phyloP scores from a whole-genome alignment of 2,113 vertebrate species.

The Tenrec ecaudatus region DNA sequence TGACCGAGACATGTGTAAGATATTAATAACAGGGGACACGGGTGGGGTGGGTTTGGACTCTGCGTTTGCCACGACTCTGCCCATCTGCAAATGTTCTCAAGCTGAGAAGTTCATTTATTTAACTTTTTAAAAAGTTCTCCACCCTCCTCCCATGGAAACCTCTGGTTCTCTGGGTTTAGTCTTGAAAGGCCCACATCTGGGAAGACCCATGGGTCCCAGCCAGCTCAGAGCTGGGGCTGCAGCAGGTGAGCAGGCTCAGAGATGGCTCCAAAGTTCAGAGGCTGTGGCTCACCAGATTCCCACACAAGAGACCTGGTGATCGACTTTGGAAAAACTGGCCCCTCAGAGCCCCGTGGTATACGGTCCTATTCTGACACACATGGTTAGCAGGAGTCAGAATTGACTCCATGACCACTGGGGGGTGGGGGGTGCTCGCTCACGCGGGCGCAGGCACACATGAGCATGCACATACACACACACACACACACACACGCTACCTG shows the following conservation, averaged over 20 bases:
- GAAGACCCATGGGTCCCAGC: too few relatives aligned
- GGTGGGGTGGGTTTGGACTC: rapidly evolving
- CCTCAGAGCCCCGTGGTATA: not conserved
- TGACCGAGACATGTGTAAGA: not conserved
- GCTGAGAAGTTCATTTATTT: too few relatives aligned
- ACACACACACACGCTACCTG: too few relatives aligned
- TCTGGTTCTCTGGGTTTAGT: not conserved
- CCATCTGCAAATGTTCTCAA: not conserved
- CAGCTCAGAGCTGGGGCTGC: not conserved
- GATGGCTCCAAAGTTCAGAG: not conserved
- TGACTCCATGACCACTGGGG: not conserved
- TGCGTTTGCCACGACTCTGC: not conserved
- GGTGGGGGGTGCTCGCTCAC: too few relatives aligned
- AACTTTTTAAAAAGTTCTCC: not conserved
- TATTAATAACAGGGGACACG: not conserved
- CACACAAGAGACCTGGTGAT: not conserved
- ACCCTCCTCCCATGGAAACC: not conserved
- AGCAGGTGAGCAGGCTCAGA: not conserved
- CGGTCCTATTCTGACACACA: not conserved
- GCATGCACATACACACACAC: too few relatives aligned
- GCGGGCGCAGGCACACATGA: too few relatives aligned
- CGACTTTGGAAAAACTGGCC: not conserved
- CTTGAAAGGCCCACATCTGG: not conserved
- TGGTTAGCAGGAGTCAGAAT: not conserved
- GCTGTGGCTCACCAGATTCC: not conserved